These are phyloP conservation scores for Sorex araneus DNA, from an alignment of 2,113 vertebrate genomes.

Conservation along the genomic window DNA sequence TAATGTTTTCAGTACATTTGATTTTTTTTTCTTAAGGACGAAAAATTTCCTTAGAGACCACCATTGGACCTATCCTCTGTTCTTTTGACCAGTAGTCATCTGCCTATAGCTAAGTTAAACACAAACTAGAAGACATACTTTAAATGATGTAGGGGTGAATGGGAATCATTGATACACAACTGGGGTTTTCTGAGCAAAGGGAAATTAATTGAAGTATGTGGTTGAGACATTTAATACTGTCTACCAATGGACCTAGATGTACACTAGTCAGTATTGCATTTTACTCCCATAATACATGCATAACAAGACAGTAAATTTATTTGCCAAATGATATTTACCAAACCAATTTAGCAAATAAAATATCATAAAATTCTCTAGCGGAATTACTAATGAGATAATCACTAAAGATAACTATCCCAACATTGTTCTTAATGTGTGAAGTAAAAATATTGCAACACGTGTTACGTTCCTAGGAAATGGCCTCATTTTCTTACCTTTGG, in stretches of 20 bases:
- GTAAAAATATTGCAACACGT: background rate
- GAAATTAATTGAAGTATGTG: background rate
- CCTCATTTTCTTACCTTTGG: background rate
- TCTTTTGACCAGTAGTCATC: background rate
- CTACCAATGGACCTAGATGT: background rate
- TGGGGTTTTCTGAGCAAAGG: background rate
- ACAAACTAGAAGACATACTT: background rate
- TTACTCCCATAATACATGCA: background rate
- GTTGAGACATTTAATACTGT: background rate
- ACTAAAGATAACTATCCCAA: no score
- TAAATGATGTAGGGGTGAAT: background rate
- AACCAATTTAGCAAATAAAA: no score
- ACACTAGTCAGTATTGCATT: background rate
- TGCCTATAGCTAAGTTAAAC: background rate
- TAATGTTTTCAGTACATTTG: background rate
- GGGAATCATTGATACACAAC: background rate
- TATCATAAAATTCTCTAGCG: no score
- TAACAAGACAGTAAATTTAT: background rate
- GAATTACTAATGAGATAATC: no score
- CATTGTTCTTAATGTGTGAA: no score
- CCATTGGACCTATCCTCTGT: background rate
- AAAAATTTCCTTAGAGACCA: background rate
- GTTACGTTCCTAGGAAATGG: background rate
- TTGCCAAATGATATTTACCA: background rate
- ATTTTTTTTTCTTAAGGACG: background rate